Percentiles rank a stretch among this genome's conserved stretches.
phyloP scores from a whole-genome alignment of 2,113 vertebrate species.

The Strix aluco region DNA sequence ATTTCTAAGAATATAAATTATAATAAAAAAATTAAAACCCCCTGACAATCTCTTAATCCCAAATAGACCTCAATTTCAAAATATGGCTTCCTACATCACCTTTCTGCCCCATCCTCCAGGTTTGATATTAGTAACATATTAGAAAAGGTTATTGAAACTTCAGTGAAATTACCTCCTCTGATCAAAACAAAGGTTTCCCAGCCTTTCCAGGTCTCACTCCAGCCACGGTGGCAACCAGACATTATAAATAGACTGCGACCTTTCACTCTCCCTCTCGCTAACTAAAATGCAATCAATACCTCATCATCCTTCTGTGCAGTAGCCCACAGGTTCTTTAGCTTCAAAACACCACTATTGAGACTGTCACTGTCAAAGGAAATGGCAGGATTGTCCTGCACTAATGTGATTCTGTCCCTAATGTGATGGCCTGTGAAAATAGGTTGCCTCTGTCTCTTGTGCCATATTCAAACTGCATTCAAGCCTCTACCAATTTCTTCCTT shows the following conservation, averaged over 20 bases:
- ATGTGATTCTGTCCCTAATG: not conserved
- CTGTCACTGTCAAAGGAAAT: not conserved
- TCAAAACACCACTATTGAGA: not conserved
- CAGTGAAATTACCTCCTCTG: not conserved
- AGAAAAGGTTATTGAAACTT: not conserved
- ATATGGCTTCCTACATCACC: not conserved
- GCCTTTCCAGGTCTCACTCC: not conserved
- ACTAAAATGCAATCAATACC: conserved; percentile 43
- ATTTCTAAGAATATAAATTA: not conserved
- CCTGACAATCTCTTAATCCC: not conserved
- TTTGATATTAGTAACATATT: not conserved
- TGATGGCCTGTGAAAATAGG: not conserved
- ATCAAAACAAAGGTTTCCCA: not conserved
- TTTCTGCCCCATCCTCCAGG: not conserved
- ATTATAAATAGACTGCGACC: not conserved
- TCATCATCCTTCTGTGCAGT: not conserved
- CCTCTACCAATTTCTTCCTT: not conserved
- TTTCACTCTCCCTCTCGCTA: not conserved
- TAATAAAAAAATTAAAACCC: not conserved
- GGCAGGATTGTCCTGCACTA: not conserved
- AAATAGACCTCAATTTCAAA: not conserved
- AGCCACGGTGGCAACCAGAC: not conserved
- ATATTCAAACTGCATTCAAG: not conserved
- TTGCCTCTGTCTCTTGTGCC: not conserved
- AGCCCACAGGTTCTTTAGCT: not conserved